A percentile compares a stretch with the other conserved stretches of the same genome.
These are phyloP conservation scores for Ormyrus pomaceus DNA, from an alignment of 2,888 invertebrate genomes.

Conservation along the genomic window DNA sequence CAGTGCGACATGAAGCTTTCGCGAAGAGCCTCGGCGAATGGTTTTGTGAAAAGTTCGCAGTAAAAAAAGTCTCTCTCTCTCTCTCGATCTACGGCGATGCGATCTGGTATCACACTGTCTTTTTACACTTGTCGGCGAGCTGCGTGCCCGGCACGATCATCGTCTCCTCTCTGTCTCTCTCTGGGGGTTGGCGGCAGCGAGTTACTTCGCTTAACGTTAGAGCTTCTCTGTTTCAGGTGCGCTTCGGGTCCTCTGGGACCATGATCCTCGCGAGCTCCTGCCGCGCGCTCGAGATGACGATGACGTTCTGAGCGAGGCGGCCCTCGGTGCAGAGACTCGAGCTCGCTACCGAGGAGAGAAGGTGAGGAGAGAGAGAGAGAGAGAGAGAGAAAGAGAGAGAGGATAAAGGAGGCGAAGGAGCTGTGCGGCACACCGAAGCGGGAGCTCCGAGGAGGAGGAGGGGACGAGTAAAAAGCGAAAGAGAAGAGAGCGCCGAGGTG, in stretches of 20 bases:
- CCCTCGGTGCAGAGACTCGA: too few species aligned
- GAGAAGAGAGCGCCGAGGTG: slow-evolving; percentile 12
- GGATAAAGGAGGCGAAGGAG: neutral
- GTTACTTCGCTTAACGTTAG: neutral
- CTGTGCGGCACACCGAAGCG: neutral
- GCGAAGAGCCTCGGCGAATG: neutral
- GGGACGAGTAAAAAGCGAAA: neutral
- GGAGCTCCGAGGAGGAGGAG: slow-evolving; percentile 6
- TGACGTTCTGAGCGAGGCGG: slow-evolving; percentile 30
- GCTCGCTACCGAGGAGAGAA: too few species aligned
- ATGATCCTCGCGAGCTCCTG: neutral
- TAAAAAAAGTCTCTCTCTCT: too few species aligned
- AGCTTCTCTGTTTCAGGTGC: neutral
- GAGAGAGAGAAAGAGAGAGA: neutral
- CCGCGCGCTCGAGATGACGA: slow-evolving; percentile 26
- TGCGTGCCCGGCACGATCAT: slow-evolving; percentile 22
- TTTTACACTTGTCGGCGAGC: neutral
- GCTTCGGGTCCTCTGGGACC: neutral
- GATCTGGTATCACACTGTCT: too few species aligned
- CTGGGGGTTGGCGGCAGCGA: slow-evolving; percentile 1
- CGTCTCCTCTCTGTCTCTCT: neutral
- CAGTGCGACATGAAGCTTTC: slow-evolving; percentile 35
- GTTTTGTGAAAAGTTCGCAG: too few species aligned
- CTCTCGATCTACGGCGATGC: too few species aligned
- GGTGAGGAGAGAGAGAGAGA: slow-evolving; percentile 10